Evolutionary conservation across 2,797 vertebrate genomes (phyloP).

Genomic region (Chelmon rostratus): DNA sequence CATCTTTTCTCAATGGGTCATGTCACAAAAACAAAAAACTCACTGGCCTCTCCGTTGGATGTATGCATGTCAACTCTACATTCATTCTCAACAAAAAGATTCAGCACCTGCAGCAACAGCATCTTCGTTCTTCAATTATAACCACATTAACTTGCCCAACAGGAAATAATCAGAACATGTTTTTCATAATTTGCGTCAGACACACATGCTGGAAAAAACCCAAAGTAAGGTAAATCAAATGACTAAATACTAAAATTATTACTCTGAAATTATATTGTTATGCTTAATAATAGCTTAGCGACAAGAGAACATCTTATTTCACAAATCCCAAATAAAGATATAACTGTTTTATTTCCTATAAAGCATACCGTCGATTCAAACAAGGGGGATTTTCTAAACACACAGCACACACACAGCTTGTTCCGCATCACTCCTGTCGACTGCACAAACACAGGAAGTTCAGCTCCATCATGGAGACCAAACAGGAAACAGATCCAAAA

Average conservation of each 20-base stretch:
- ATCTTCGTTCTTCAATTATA: neutral
- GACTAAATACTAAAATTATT: neutral
- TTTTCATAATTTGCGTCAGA: conserved; percentile 1
- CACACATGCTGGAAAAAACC: neutral
- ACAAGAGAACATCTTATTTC: conserved; percentile 2
- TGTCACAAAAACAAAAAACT: neutral
- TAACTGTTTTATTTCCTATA: neutral
- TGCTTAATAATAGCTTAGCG: conserved; percentile 1
- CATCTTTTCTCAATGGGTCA: neutral
- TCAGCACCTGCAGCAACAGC: neutral
- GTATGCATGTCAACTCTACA: neutral
- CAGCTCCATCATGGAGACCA: conserved; percentile 12
- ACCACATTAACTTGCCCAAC: too few relatives aligned
- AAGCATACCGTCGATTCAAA: neutral
- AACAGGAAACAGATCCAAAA: conserved; percentile 69
- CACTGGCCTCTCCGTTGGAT: neutral
- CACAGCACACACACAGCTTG: neutral
- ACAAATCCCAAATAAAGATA: conserved; percentile 10
- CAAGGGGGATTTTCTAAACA: conserved; percentile 1
- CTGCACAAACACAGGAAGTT: conserved; percentile 67
- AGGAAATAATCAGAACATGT: neutral
- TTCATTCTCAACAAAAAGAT: neutral
- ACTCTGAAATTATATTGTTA: neutral
- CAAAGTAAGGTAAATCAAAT: too few relatives aligned
- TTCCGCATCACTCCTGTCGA: neutral